A percentile compares a stretch with the other conserved stretches of the same genome.
Evolutionary conservation across 64 coral and sea anemone genomes (phyloP).

Genomic region (Actinia equina): DNA sequence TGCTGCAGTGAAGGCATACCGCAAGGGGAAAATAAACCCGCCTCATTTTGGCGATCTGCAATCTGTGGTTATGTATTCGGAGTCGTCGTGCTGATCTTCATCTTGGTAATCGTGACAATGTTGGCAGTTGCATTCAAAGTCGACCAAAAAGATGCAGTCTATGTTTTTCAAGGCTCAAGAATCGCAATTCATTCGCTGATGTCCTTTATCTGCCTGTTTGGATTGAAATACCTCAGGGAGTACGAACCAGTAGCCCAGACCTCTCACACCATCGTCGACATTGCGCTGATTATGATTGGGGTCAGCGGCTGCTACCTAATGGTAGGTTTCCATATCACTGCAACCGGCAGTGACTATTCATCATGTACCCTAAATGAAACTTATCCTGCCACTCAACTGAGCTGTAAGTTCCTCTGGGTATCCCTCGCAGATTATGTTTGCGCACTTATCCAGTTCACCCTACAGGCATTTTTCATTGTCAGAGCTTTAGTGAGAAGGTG

Average conservation of each 20-base stretch:
- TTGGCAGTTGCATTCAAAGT: background rate
- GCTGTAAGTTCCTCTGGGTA: background rate
- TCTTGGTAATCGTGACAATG: background rate
- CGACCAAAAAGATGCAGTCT: background rate
- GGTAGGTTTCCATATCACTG: background rate
- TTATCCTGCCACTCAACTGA: background rate
- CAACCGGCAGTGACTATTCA: background rate
- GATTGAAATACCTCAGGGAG: background rate
- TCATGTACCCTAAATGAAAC: background rate
- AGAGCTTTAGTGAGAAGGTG: background rate
- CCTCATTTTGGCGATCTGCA: background rate
- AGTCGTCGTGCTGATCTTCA: background rate
- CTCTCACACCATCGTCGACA: constrained; percentile 11
- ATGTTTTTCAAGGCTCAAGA: background rate
- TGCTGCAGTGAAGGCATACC: background rate
- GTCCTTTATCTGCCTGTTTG: background rate
- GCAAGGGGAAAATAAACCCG: background rate
- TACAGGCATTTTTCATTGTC: constrained; percentile 15
- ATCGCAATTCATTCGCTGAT: background rate
- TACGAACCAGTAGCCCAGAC: too few species aligned
- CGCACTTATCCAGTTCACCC: background rate
- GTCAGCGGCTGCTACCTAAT: constrained; percentile 14
- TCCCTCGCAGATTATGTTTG: background rate
- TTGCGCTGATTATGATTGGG: constrained; percentile 14
- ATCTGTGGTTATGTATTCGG: constrained; percentile 6